These are phyloP conservation scores for Drosophila gaucha DNA, from an alignment of 2,888 invertebrate genomes.

Conservation along the genomic window DNA sequence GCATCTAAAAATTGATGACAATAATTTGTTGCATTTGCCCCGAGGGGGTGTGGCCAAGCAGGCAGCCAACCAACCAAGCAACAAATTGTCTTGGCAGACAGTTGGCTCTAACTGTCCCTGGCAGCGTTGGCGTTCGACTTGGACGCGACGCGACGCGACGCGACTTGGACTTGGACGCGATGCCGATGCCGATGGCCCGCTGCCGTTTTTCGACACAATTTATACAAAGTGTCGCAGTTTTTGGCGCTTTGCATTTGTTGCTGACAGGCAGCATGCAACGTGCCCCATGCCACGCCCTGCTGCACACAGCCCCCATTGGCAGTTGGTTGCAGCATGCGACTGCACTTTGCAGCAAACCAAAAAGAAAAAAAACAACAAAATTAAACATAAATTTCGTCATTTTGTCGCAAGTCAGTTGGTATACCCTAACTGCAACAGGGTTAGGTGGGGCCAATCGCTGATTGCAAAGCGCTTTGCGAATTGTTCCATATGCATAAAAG, in stretches of 20 bases:
- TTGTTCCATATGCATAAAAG: slow-evolving; percentile 66
- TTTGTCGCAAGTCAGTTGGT: slow-evolving; percentile 64
- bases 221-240: slow-evolving; percentile 82
- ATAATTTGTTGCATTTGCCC: slow-evolving; percentile 78
- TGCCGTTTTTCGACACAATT: slow-evolving; percentile 81
- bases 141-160: slow-evolving; percentile 26
- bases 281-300: slow-evolving; percentile 41
- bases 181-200: slow-evolving; percentile 42
- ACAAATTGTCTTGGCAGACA: slow-evolving; percentile 74
- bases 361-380: slow-evolving; percentile 33
- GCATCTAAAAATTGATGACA: slow-evolving; percentile 81
- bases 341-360: slow-evolving; percentile 65
- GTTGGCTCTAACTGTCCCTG: slow-evolving; percentile 61
- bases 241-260: slow-evolving; percentile 82
- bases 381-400: slow-evolving; percentile 77
- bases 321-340: slow-evolving; percentile 23
- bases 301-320: slow-evolving; percentile 35
- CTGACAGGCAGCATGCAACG: slow-evolving; percentile 57
- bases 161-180: slow-evolving; percentile 20
- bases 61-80: slow-evolving; percentile 17
- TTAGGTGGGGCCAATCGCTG: slow-evolving; percentile 52
- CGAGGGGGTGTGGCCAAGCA: slow-evolving; percentile 66
- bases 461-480: slow-evolving; percentile 70
- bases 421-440: slow-evolving; percentile 42
- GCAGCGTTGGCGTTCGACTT: slow-evolving; percentile 49